Evolutionary conservation across 2,113 vertebrate species (phyloP).

Genomic region (Blennius ocellaris): DNA sequence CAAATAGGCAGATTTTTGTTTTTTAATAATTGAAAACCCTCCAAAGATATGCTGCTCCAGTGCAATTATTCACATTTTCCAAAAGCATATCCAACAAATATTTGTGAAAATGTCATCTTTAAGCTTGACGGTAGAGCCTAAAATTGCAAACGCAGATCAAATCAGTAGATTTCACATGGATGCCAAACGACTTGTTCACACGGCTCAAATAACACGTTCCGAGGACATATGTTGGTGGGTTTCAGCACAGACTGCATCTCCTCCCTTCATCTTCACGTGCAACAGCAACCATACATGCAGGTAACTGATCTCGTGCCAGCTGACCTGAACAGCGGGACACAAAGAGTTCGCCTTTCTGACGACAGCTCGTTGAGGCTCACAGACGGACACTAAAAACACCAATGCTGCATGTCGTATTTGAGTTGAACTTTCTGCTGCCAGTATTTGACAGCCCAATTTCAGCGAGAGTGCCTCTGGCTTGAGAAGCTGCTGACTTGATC

Average conservation of each 20-base stretch:
- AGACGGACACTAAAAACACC: background rate
- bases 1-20: too few relatives aligned
- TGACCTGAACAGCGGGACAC: background rate
- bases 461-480: slow-evolving; percentile 53
- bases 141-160: background rate
- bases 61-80: too few relatives aligned
- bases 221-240: background rate
- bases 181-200: background rate
- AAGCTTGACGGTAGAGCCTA: background rate
- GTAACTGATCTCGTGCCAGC: slow-evolving; percentile 1
- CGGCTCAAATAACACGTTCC: background rate
- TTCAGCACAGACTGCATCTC: background rate
- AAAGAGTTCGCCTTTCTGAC: slow-evolving; percentile 4
- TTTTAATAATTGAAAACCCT: too few relatives aligned
- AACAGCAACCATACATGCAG: slow-evolving; percentile 10
- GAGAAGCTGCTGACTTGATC: slow-evolving; percentile 70
- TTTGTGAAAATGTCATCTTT: too few relatives aligned
- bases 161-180: background rate
- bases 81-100: too few relatives aligned
- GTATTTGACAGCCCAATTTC: slow-evolving; percentile 60
- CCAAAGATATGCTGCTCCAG: too few relatives aligned
- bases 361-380: background rate
- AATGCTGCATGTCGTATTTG: slow-evolving; percentile 12
- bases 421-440: slow-evolving; percentile 40
- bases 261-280: background rate